Base-by-base conservation (phyloP, 2,113 vertebrate genomes). In the Phylloscopus whistleri region DNA sequence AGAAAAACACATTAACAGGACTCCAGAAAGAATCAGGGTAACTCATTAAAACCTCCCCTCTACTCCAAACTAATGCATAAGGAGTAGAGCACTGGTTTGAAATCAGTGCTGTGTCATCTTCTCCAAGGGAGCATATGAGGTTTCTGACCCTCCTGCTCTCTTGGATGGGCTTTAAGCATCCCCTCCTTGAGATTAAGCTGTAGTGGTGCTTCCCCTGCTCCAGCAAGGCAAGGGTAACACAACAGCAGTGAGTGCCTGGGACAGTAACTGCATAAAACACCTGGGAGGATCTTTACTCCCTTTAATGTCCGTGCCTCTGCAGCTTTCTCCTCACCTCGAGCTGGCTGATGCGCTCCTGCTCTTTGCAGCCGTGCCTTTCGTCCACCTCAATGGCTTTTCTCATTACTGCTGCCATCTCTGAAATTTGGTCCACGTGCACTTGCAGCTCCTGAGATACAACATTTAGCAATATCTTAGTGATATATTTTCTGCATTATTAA, bases 381-480 rank as follows among this genome's bases (percentile, higher is more conserved):
- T 99, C 99, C 46, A 99, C 98, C 93, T 99, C 99, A 75, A 99
- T 99, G 18, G 99, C 99, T 92, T 98, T 99, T 88, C 98, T 98
- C 99, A 99, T 99, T 11, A 99, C 99, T 4, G 99, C 99, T 39
- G 99, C 99, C 99, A 99, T 99, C 96, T 99, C 99, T 14, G 98
- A 98, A 48, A 99, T 99, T 93, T 99, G 99, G 96, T 99, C 99
- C 96, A 99, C 98, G 10, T 99, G 99, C 20, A 98, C 98, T 88
- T 99, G 99, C 94, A 99, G 98, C 95, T 99, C 99, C 88, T 90
- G 72, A 33, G 79, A 37, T 5, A 70, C 12, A 49, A 51, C 6
- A 62, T 82, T 68, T 22, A 56, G 14, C 35, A 33, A 23, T 11
- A 28, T 23, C 27, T 91, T 27, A 94, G 35, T 17, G 23, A 43